Evolutionary conservation across 2,888 invertebrate genomes (phyloP), one percentile per base, ranked within the genome.

Genomic region (Chelonus formosanus): DNA sequence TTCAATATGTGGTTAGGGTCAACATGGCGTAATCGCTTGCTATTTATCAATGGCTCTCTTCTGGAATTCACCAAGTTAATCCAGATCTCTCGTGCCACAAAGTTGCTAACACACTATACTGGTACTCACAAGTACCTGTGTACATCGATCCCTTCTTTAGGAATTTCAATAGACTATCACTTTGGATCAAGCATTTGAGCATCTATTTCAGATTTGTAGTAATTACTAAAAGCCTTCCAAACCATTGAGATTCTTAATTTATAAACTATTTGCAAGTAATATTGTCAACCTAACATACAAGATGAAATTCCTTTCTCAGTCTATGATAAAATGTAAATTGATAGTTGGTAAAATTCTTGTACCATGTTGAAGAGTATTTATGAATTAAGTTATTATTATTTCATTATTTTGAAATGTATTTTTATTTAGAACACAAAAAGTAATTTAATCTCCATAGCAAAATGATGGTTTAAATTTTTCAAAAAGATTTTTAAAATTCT

Each of bases 31-130:
- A 78, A 78, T 78, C 76, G 74, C 61, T 57, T 67, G 70, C 74
- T 73, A 78, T 78, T 78, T 77, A 78, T 78, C 77, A 75, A 74
- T 63, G 72, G 69, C 67, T 67, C 68, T 52, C 66, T 53, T 60
- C 61, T 45, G 70, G 69, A 75, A 72, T 73, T 68, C 57, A 63
- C 62, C 65, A 68, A 76, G 76, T 74, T 76, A 76, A 77, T 77
- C 72, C 74, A 70, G 71, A 71, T 55, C 36, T 48, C 43, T 48
- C 35, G 32, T 34, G 35, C 4, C 10, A 8, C 52, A 36, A 36
- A 57, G 36, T 58, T 64, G 35, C 53, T 43, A 10, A 48, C 10
- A 10, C 31, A 10, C 59, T 65, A 65, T 45, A 36, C 32, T 35
- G n/a, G 48, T 64, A 43, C 52, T 48, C 4, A 50, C 20, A 50